phyloP scores from a whole-genome alignment of 2,888 invertebrate genomes.

The Ormyrus thymus region DNA sequence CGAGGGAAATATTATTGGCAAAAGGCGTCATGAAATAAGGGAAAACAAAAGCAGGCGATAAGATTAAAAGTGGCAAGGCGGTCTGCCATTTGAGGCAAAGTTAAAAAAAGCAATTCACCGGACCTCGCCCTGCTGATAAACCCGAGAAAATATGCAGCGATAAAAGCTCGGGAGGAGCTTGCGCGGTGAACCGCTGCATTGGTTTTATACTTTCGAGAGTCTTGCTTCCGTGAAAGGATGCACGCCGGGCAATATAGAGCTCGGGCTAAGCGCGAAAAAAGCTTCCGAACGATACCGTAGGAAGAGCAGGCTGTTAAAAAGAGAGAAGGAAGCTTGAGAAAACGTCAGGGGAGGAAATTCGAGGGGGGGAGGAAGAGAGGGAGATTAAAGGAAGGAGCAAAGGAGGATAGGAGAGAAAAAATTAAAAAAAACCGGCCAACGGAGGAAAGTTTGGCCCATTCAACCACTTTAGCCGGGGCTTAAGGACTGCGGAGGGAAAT shows the following conservation, averaged over 20 bases:
- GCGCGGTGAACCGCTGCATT: constrained; percentile 16
- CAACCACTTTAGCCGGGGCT: constrained; percentile 58
- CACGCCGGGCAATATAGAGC: background rate
- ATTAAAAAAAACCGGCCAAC: background rate
- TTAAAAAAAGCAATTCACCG: constrained; percentile 37
- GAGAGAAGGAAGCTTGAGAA: constrained; percentile 8
- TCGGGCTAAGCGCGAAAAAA: constrained; percentile 13
- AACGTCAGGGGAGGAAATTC: constrained; percentile 35
- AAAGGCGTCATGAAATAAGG: background rate
- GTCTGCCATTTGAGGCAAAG: background rate
- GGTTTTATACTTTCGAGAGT: constrained; percentile 40
- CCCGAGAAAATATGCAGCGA: constrained; percentile 42
- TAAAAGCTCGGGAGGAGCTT: background rate
- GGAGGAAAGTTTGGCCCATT: constrained; percentile 55
- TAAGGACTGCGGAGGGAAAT: constrained; percentile 56
- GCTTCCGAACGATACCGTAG: constrained; percentile 27
- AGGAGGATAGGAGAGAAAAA: constrained; percentile 28
- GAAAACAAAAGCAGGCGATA: background rate
- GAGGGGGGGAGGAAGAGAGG: constrained; percentile 41
- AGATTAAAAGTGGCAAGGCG: constrained; percentile 6
- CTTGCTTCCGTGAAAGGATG: constrained; percentile 26
- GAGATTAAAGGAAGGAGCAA: constrained; percentile 36
- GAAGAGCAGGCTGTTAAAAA: constrained; percentile 26
- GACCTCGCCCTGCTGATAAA: constrained; percentile 26
- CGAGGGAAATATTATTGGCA: background rate